These are phyloP conservation scores for Drosophila watanabei DNA, from an alignment of 1,140 invertebrate species.

Conservation along the genomic window DNA sequence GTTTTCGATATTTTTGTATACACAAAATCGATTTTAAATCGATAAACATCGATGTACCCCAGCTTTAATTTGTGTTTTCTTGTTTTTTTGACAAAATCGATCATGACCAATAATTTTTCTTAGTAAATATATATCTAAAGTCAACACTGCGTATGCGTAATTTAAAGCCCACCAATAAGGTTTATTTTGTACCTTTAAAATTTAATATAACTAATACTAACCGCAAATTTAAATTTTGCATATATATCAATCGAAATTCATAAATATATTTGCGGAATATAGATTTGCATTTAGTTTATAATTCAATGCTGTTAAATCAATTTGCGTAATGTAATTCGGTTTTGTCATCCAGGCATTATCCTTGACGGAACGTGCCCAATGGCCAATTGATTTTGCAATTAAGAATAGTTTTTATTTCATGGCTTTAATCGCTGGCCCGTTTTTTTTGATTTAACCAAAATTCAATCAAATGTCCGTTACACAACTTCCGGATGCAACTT, in stretches of 20 bases:
- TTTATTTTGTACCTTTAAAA: background rate
- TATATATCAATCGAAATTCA: conserved; percentile 5
- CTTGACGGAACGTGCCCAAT: conserved; percentile 2
- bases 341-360: conserved; percentile 1
- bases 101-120: no score
- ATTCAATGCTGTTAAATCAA: conserved; percentile 10
- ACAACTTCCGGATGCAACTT: conserved; percentile 30
- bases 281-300: conserved; percentile 7
- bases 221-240: background rate
- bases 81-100: no score
- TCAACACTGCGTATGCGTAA: conserved; percentile 2
- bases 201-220: background rate
- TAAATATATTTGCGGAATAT: background rate
- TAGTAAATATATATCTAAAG: no score
- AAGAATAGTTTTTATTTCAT: conserved; percentile 5
- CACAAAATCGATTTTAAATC: no score
- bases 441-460: conserved; percentile 14
- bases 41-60: no score
- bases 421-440: conserved; percentile 12
- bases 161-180: background rate
- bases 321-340: conserved; percentile 19
- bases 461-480: conserved; percentile 41
- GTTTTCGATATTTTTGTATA: no score
- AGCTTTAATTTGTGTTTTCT: no score
- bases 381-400: conserved; percentile 38